These are phyloP conservation scores for Epistrophe grossulariae DNA, from an alignment of 2,888 invertebrate species.

Conservation along the genomic window DNA sequence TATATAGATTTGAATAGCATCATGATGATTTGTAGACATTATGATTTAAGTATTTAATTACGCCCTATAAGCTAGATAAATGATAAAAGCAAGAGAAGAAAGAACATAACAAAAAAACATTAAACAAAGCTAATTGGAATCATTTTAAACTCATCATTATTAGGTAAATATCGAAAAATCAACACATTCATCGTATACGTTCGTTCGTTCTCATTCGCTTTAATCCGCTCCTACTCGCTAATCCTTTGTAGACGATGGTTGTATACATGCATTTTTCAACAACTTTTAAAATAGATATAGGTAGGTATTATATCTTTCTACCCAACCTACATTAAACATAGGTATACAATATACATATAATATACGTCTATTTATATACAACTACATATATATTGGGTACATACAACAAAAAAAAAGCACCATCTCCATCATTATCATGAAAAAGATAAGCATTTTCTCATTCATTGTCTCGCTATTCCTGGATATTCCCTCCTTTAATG, in stretches of 20 bases:
- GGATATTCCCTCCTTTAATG: slow-evolving; percentile 77
- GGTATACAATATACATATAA: too few relatives aligned
- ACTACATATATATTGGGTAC: background rate
- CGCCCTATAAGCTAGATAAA: background rate
- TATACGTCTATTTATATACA: background rate
- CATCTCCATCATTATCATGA: slow-evolving; percentile 30
- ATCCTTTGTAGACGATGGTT: slow-evolving; percentile 18
- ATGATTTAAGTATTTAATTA: background rate
- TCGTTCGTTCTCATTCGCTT: slow-evolving; percentile 30
- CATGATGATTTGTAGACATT: background rate
- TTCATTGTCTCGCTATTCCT: slow-evolving; percentile 59
- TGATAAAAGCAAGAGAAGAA: background rate
- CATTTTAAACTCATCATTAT: slow-evolving; percentile 43
- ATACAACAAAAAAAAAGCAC: slow-evolving; percentile 2
- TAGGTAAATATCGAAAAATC: slow-evolving; percentile 71
- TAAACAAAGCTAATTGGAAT: slow-evolving; percentile 57
- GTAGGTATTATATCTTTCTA: slow-evolving; percentile 1
- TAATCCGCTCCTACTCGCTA: slow-evolving; percentile 8
- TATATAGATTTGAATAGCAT: background rate
- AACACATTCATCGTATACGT: slow-evolving; percentile 54
- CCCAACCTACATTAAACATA: slow-evolving; percentile 11
- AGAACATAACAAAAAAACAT: background rate
- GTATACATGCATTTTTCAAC: slow-evolving; percentile 30
- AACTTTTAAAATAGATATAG: slow-evolving; percentile 37
- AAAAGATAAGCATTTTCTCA: slow-evolving; percentile 49